Evolutionary conservation across 1,140 invertebrate genomes (phyloP).

Genomic region (Euura lappo): DNA sequence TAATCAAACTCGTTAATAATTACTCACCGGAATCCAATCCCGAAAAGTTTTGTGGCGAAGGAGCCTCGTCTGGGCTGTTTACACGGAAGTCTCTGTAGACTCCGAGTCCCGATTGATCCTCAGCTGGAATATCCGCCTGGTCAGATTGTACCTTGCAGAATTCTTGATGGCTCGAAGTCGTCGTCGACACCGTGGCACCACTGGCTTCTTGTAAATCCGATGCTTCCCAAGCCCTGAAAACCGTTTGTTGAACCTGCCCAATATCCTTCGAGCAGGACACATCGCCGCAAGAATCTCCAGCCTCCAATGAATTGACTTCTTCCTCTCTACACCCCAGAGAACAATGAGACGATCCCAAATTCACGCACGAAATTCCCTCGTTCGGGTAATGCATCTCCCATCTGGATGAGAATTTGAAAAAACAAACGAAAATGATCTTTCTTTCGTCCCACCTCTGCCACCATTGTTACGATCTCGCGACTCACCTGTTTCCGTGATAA

Average conservation of each 20-base stretch:
- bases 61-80: constrained; percentile 19
- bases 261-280: constrained; percentile 14
- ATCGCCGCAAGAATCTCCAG: constrained; percentile 10
- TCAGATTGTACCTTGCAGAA: constrained; percentile 22
- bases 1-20: too few relatives aligned
- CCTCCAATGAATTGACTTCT: neutral
- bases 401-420: constrained; percentile 11
- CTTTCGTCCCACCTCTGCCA: neutral
- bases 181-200: neutral
- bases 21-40: constrained; percentile 32
- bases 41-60: neutral
- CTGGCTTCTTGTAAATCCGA: constrained; percentile 23
- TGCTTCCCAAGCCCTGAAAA: constrained; percentile 35
- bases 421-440: neutral
- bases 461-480: neutral
- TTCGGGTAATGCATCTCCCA: constrained; percentile 29
- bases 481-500: constrained; percentile 33
- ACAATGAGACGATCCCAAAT: neutral
- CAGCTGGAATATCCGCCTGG: constrained; percentile 18
- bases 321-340: neutral
- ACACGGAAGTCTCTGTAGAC: constrained; percentile 3
- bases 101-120: neutral
- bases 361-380: constrained; percentile 11
- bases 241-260: constrained; percentile 19
- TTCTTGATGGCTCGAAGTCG: constrained; percentile 7